phyloP scores from a whole-genome alignment of 30 jellyfish, hydroid and myxozoan genomes.

The Cassiopea andromeda region DNA sequence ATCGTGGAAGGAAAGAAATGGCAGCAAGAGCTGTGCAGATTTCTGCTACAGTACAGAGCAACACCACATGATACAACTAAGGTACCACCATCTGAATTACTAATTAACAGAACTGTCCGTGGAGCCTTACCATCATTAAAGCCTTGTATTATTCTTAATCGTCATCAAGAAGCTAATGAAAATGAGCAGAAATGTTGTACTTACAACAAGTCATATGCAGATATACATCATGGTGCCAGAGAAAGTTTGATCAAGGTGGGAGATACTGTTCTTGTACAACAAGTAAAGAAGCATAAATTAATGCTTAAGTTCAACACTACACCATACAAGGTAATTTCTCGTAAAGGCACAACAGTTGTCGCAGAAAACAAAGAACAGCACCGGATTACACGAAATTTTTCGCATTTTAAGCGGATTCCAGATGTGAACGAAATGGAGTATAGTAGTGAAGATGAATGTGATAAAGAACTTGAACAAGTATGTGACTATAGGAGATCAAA shows the following conservation, averaged over 20 bases:
- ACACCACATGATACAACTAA: conserved; percentile 67
- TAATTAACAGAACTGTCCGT: conserved; percentile 52
- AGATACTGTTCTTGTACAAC: neutral
- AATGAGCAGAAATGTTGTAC: conserved; percentile 24
- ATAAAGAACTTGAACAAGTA: no score
- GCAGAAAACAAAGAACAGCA: no score
- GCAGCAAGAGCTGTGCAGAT: conserved; percentile 55
- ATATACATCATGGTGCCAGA: conserved; percentile 26
- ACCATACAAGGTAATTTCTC: no score
- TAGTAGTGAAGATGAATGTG: no score
- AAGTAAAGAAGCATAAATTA: no score
- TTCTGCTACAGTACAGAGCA: conserved; percentile 36
- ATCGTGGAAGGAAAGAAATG: conserved; percentile 45
- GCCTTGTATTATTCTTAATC: conserved; percentile 13
- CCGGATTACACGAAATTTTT: no score
- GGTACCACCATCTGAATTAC: conserved; percentile 33
- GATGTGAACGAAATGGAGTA: no score
- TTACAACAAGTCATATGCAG: conserved; percentile 43
- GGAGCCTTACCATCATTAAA: conserved; percentile 38
- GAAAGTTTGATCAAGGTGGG: conserved; percentile 50
- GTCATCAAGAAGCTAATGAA: conserved; percentile 27
- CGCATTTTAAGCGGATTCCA: no score
- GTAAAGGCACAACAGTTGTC: no score
- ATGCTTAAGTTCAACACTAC: no score
- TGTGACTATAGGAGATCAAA: no score